phyloP scores from a whole-genome alignment of 2,888 invertebrate genomes.

The Tenthredo amoena region DNA sequence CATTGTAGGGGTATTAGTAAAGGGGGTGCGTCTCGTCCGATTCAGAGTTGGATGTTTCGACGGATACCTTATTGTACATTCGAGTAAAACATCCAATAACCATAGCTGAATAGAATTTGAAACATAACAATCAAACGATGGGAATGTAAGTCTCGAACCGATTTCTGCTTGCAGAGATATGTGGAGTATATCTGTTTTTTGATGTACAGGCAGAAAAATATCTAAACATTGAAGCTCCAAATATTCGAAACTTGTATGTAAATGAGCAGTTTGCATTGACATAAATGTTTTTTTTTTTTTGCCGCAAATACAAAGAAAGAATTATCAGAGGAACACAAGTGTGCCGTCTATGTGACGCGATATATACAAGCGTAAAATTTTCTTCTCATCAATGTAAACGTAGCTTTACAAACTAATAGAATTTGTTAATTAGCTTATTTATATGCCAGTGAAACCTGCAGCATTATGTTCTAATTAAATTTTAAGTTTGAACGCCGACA shows the following conservation, averaged over 20 bases:
- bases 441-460: slow-evolving; percentile 22
- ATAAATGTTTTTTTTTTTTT: not conserved
- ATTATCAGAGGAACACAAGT: not conserved
- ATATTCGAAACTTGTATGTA: slow-evolving; percentile 2
- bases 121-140: not conserved
- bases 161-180: not conserved
- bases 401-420: not conserved
- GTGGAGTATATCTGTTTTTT: not conserved
- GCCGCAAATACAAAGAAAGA: not conserved
- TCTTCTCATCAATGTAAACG: not conserved
- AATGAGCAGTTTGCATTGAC: not conserved
- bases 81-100: not conserved
- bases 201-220: not conserved
- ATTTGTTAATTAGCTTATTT: not conserved
- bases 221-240: not conserved
- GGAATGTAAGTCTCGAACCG: not conserved
- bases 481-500: not conserved
- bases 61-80: no score
- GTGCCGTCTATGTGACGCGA: not conserved
- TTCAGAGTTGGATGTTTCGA: no score
- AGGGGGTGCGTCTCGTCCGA: no score
- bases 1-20: no score
- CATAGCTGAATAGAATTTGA: not conserved
- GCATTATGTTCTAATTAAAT: not conserved
- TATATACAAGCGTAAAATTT: not conserved